Conservation (phyloP, 2,797 vertebrate species). For the Pogonophryne albipinna region DNA sequence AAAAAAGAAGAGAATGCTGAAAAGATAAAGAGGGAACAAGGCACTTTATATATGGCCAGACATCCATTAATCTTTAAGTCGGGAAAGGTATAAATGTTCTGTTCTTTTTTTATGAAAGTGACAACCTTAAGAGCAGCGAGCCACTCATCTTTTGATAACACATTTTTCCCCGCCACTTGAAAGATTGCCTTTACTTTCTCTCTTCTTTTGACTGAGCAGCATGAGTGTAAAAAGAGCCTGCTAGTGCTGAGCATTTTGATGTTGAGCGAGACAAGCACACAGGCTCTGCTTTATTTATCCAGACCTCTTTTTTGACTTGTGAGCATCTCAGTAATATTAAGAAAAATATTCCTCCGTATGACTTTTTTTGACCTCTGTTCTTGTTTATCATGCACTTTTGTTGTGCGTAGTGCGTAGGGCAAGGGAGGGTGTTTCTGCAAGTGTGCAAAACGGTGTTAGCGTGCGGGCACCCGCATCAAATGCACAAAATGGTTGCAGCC, state of each 20-base stretch:
- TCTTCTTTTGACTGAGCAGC: slow-evolving; percentile 59
- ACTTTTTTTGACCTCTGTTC: slow-evolving; percentile 28
- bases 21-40: slow-evolving; percentile 8
- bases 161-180: slow-evolving; percentile 56
- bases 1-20: neutral
- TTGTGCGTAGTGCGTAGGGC: neutral
- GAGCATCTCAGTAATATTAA: slow-evolving; percentile 32
- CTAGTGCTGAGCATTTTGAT: slow-evolving; percentile 78
- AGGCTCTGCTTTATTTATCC: slow-evolving; percentile 74
- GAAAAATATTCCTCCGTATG: slow-evolving; percentile 13
- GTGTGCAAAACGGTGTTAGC: slow-evolving; percentile 35
- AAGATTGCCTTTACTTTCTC: slow-evolving; percentile 41
- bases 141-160: slow-evolving; percentile 51
- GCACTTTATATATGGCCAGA: slow-evolving; percentile 23
- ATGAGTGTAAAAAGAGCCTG: slow-evolving; percentile 60
- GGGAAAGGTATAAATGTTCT: slow-evolving; percentile 34
- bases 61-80: slow-evolving; percentile 29
- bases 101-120: slow-evolving; percentile 47
- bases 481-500: slow-evolving; percentile 57
- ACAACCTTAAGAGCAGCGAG: slow-evolving; percentile 36
- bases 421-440: slow-evolving; percentile 33
- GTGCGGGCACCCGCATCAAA: slow-evolving; percentile 25
- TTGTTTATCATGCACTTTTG: slow-evolving; percentile 17
- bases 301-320: slow-evolving; percentile 63
- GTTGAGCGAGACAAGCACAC: slow-evolving; percentile 59